A percentile compares a stretch with the other conserved stretches of the same genome.
Conservation (phyloP, 2,888 invertebrate genomes). For the Deroplatys truncata region DNA sequence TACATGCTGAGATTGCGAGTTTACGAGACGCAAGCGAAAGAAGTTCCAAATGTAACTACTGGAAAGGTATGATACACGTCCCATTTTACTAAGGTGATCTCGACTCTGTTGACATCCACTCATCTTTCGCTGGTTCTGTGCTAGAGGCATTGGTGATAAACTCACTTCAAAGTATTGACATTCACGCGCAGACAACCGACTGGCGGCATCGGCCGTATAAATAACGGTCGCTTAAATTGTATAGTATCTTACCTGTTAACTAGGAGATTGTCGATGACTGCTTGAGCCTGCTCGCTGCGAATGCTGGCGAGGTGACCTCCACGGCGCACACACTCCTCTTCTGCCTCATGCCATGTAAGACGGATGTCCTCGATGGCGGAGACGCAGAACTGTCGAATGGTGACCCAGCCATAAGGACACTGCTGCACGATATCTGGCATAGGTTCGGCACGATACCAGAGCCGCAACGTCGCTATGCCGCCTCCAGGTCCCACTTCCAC, state of each 20-base stretch:
- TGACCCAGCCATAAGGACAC: conserved; percentile 69
- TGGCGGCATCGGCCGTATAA: too few relatives aligned
- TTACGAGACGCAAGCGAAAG: too few relatives aligned
- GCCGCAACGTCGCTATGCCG: background rate
- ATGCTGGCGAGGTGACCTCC: conserved; percentile 69
- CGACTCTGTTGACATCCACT: too few relatives aligned
- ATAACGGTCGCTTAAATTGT: background rate
- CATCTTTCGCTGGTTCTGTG: too few relatives aligned
- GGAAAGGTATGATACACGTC: too few relatives aligned
- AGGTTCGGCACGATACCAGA: conserved; percentile 49
- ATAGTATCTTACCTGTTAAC: conserved; percentile 55
- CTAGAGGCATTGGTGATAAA: too few relatives aligned
- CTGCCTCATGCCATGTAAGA: conserved; percentile 63
- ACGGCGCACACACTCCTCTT: conserved; percentile 57
- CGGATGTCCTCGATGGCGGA: conserved; percentile 55
- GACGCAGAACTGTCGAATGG: conserved; percentile 63
- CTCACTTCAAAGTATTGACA: too few relatives aligned
- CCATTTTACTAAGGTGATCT: too few relatives aligned
- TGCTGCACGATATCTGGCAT: conserved; percentile 58
- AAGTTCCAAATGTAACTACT: too few relatives aligned
- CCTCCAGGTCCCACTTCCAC: conserved; percentile 22
- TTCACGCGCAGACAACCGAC: too few relatives aligned
- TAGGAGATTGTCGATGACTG: conserved; percentile 59
- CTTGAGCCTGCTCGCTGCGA: conserved; percentile 59
- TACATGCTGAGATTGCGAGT: too few relatives aligned